Evolutionary conservation across 2,113 vertebrate genomes (phyloP).

Genomic region (Tautogolabrus adspersus): DNA sequence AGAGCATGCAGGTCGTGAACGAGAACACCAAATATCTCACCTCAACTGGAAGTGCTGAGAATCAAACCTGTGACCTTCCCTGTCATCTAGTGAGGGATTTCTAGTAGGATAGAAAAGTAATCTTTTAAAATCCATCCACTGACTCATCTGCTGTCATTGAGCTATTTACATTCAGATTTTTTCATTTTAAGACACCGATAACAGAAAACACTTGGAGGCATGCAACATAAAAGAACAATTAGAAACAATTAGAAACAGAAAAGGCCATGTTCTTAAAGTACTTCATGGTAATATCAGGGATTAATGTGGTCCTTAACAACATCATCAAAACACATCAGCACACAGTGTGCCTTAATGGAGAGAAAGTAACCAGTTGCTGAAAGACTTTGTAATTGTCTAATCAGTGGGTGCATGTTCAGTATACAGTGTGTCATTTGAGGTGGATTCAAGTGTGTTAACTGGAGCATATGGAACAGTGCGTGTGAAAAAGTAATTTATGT

Average conservation of each 20-base stretch:
- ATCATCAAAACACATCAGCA: too few species aligned
- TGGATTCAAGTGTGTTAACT: too few species aligned
- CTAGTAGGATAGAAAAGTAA: slow-evolving; percentile 66
- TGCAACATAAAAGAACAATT: slow-evolving; percentile 19
- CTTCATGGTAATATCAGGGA: not conserved
- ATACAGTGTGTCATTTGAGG: too few species aligned
- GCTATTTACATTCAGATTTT: not conserved
- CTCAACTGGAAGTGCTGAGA: slow-evolving; percentile 85
- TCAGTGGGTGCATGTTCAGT: too few species aligned
- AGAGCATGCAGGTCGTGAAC: not conserved
- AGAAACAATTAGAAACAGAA: not conserved
- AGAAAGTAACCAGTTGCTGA: too few species aligned
- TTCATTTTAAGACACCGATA: slow-evolving; percentile 1
- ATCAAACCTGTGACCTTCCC: slow-evolving; percentile 83
- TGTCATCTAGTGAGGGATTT: slow-evolving; percentile 83
- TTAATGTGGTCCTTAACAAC: too few species aligned
- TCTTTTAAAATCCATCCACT: slow-evolving; percentile 19
- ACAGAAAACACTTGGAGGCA: slow-evolving; percentile 12
- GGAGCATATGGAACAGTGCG: too few species aligned
- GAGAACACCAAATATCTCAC: slow-evolving; percentile 65
- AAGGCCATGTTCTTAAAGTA: not conserved
- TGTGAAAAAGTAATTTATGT: too few species aligned
- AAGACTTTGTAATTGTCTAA: too few species aligned
- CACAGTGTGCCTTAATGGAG: too few species aligned
- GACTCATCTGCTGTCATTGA: not conserved